These are phyloP conservation scores for Scalopus aquaticus DNA, from an alignment of 2,113 vertebrate species.

Conservation along the genomic window DNA sequence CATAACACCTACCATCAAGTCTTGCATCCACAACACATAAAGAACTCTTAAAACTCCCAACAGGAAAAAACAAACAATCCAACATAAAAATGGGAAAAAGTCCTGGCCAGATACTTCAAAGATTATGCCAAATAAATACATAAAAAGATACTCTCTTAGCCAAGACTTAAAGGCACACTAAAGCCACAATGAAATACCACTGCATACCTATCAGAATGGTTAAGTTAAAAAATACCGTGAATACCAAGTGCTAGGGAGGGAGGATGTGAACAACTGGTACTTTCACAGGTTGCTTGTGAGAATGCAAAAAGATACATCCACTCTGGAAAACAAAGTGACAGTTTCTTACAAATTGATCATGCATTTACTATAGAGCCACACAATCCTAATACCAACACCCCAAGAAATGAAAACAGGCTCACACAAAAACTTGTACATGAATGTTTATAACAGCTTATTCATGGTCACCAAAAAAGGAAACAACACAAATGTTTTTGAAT, in stretches of 20 bases:
- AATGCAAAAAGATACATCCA: background rate
- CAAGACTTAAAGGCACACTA: background rate
- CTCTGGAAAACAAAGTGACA: background rate
- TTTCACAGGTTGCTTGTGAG: background rate
- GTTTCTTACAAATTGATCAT: conserved; percentile 2
- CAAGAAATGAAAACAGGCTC: conserved; percentile 4
- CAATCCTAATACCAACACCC: background rate
- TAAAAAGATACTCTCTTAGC: background rate
- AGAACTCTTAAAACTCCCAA: conserved; percentile 20
- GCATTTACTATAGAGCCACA: background rate
- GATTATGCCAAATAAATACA: background rate
- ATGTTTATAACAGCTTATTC: background rate
- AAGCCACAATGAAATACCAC: background rate
- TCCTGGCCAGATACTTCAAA: background rate
- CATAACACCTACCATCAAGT: background rate
- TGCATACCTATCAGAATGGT: background rate
- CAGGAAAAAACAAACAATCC: background rate
- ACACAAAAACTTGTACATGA: background rate
- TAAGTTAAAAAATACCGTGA: background rate
- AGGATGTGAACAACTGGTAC: background rate
- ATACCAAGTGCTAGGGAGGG: background rate
- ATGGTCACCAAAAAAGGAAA: background rate
- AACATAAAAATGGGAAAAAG: conserved; percentile 3
- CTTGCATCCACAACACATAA: background rate
- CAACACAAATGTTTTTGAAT: background rate